A percentile compares a stretch with the other conserved stretches of the same genome.
phyloP scores from a whole-genome alignment of 2,888 invertebrate genomes.

The Thysanoteuthis rhombus region DNA sequence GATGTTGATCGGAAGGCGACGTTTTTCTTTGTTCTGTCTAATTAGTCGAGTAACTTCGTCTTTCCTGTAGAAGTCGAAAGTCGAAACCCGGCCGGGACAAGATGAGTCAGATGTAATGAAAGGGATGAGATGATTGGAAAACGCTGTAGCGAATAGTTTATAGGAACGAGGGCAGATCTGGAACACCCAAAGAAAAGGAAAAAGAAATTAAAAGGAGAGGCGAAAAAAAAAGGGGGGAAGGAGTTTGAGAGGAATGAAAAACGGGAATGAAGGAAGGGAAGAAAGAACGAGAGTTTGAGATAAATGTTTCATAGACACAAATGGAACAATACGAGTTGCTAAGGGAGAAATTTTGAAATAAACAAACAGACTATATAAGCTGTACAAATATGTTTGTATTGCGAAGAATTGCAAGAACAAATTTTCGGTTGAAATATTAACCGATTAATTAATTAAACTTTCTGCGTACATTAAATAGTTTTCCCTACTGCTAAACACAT shows the following conservation, averaged over 20 bases:
- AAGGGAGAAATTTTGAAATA: too few relatives aligned
- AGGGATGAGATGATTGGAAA: background rate
- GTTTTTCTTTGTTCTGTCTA: background rate
- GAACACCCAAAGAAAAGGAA: background rate
- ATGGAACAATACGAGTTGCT: background rate
- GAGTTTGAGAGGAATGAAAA: background rate
- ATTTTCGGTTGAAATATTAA: too few relatives aligned
- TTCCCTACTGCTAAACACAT: too few relatives aligned
- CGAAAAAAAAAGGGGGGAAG: background rate
- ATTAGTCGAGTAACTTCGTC: background rate
- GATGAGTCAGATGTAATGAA: background rate
- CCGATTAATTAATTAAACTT: too few relatives aligned
- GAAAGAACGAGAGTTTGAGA: background rate
- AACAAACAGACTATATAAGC: too few relatives aligned
- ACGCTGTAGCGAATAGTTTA: too few relatives aligned
- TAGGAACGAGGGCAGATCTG: background rate
- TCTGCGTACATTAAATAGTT: too few relatives aligned
- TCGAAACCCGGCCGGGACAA: background rate
- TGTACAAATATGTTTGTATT: too few relatives aligned
- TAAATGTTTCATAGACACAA: background rate
- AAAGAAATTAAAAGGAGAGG: background rate
- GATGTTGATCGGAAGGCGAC: background rate
- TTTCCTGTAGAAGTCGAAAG: background rate
- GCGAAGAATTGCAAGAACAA: too few relatives aligned
- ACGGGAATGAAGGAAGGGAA: background rate